These are phyloP conservation scores for Pollenia griseotomentosa DNA, from an alignment of 2,888 invertebrate species.

Conservation along the genomic window DNA sequence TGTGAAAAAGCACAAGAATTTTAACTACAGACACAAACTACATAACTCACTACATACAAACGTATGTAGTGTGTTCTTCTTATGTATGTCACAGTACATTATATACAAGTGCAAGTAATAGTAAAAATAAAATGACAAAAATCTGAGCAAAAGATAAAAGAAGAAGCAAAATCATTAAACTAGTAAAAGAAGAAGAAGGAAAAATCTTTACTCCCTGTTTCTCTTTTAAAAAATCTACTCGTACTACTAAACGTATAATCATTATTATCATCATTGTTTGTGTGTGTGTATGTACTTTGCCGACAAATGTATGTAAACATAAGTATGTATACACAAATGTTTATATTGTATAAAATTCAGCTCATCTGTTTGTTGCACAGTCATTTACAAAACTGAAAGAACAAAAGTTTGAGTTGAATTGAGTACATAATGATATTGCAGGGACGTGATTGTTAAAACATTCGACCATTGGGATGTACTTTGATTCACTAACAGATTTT, in stretches of 20 bases:
- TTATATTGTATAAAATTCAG: constrained; percentile 28
- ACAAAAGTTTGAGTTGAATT: constrained; percentile 67
- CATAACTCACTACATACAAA: neutral
- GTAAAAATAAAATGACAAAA: constrained; percentile 65
- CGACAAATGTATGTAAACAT: neutral
- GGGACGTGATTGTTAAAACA: constrained; percentile 83
- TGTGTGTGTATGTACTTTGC: neutral
- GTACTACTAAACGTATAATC: constrained; percentile 48
- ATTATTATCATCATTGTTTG: constrained; percentile 44
- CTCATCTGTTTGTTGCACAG: constrained; percentile 46
- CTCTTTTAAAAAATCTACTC: constrained; percentile 5
- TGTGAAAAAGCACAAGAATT: constrained; percentile 50
- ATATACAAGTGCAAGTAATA: constrained; percentile 52
- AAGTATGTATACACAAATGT: no score
- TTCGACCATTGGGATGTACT: constrained; percentile 84
- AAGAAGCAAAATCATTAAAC: constrained; percentile 61
- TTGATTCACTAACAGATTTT: constrained; percentile 80
- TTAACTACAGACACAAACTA: constrained; percentile 32
- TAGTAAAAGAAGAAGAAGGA: neutral
- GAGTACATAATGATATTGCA: constrained; percentile 83
- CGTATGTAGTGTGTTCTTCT: constrained; percentile 6
- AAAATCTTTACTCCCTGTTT: constrained; percentile 40
- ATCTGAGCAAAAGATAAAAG: constrained; percentile 14
- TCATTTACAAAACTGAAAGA: constrained; percentile 46
- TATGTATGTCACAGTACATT: constrained; percentile 65